phyloP scores from a whole-genome alignment of 2,888 invertebrate genomes.

The Diarsia brunnea region DNA sequence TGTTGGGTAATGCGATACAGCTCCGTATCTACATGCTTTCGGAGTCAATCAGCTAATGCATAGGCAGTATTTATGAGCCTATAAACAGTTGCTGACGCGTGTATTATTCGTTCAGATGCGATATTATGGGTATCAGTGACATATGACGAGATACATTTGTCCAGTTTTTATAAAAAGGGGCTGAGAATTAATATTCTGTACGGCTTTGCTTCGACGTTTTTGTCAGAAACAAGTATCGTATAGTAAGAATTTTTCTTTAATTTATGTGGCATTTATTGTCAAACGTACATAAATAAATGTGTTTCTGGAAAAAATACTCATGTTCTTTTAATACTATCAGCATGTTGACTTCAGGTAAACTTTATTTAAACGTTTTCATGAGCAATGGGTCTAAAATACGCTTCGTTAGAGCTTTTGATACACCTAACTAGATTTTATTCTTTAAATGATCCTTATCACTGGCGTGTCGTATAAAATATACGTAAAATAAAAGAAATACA shows the following conservation, averaged over 20 bases:
- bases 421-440: background rate
- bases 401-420: conserved; percentile 9
- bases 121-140: conserved; percentile 30
- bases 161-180: conserved; percentile 9
- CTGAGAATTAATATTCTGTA: background rate
- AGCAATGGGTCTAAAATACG: background rate
- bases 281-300: background rate
- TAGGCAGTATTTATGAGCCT: conserved; percentile 38
- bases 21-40: conserved; percentile 29
- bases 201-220: background rate
- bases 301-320: background rate
- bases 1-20: conserved; percentile 24
- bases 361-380: background rate
- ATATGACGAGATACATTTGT: conserved; percentile 26
- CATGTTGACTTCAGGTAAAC: background rate
- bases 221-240: background rate
- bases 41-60: conserved; percentile 62
- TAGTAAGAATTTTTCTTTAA: background rate
- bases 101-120: conserved; percentile 24
- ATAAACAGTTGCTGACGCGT: conserved; percentile 40
- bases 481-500: background rate
- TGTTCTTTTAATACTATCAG: background rate
- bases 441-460: background rate
- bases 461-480: background rate
- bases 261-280: too few species aligned